Evolutionary conservation across 1,140 invertebrate species (phyloP), one percentile per base, ranked within the genome.

Genomic region (Drosophila pachea): DNA sequence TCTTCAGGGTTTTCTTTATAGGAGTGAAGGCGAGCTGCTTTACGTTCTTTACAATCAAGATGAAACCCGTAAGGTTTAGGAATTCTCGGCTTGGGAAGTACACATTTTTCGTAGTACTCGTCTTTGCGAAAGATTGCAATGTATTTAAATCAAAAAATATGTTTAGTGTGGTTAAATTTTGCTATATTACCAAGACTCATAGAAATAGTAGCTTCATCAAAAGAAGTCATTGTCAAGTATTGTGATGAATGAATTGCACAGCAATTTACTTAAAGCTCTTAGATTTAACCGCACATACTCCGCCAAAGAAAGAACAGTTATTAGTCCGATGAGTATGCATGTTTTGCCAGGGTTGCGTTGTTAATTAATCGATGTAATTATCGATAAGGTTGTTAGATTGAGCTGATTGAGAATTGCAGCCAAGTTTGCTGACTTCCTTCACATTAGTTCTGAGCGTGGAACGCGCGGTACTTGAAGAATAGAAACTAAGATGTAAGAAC

Each of bases 21-120:
- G 0, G 67, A 68, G 1, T 55, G 43, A 8, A 78, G n/a, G 42
- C 42, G 73, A 8, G 68, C 76, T 0, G 77, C 68, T 33, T 76
- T 63, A 2, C 76, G 68, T 0, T 59, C 33, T n/a, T 9, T 38
- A 0, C 31, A 42, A 7, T 36, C 31, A 1, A 36, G 4, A 4
- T 0, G 2, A 12, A 22, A 11, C 22, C 71, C 71, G 53, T 78
- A 68, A 0, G 0, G 4, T 6, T 43, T 53, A 2, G 74, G 71
- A 14, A 82, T 71, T 5, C 6, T 61, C 1, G 71, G 70, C 22
- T 82, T 82, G 0, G 71, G 63, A 1, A 47, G 0, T 2, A 82
- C 78, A 12, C 38, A 82, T 2, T 72, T 43, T 0, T 66, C 11
- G 29, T 58, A 74, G 16, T 77, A 82, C 5, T 77, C 74, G 32